A percentile compares a stretch with the other conserved stretches of the same genome.
Evolutionary conservation across 1,140 invertebrate genomes (phyloP).

Genomic region (Drosophila punjabiensis): DNA sequence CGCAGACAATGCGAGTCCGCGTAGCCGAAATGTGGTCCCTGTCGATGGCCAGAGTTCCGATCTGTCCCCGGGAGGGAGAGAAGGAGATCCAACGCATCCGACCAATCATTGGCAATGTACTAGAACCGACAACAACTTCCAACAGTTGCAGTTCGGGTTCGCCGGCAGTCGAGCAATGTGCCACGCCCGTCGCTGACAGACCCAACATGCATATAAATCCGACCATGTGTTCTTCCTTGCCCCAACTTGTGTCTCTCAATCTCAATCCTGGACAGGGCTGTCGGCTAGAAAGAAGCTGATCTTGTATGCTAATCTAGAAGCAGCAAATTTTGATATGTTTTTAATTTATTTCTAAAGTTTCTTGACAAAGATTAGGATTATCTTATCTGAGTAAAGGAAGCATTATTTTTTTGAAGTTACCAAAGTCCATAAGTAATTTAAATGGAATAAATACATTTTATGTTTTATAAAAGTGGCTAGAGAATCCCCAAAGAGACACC

Average conservation of each 20-base stretch:
- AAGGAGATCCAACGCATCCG: slow-evolving; percentile 49
- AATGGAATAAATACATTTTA: neutral
- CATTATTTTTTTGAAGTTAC: no score
- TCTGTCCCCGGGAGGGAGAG: neutral
- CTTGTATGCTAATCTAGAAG: neutral
- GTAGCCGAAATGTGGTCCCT: slow-evolving; percentile 58
- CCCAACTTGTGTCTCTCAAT: slow-evolving; percentile 20
- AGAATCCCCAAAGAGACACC: neutral
- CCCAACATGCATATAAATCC: slow-evolving; percentile 65
- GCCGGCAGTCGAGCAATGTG: slow-evolving; percentile 62
- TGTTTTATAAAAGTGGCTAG: neutral
- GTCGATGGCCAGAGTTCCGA: slow-evolving; percentile 40
- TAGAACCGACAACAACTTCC: slow-evolving; percentile 67
- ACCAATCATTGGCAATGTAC: slow-evolving; percentile 80
- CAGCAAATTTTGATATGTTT: no score
- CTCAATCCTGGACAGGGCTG: slow-evolving; percentile 1
- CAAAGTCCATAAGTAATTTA: no score
- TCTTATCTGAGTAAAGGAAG: no score
- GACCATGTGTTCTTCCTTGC: slow-evolving; percentile 56
- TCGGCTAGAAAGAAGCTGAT: slow-evolving; percentile 4
- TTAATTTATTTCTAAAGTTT: neutral
- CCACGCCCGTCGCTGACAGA: slow-evolving; percentile 71
- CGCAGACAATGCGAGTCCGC: slow-evolving; percentile 69
- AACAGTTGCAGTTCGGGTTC: slow-evolving; percentile 36
- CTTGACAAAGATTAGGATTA: no score